Percentiles rank a stretch among this genome's conserved stretches.
These are phyloP conservation scores for Crotalus horridus DNA, from an alignment of 2,113 vertebrate species.

Conservation along the genomic window DNA sequence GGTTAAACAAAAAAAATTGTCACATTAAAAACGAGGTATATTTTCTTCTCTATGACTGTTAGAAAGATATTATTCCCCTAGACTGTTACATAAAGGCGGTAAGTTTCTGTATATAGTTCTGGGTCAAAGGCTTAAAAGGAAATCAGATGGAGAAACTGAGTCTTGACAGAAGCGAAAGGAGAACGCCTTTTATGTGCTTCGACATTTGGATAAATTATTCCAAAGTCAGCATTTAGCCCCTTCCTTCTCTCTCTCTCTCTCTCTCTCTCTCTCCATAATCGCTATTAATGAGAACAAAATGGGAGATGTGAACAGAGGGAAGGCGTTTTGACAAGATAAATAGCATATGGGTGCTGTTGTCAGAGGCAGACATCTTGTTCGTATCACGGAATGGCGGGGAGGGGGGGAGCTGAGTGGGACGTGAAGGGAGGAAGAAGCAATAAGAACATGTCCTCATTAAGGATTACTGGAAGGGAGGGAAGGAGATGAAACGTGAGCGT, in stretches of 20 bases:
- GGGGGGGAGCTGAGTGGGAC: slow-evolving; percentile 23
- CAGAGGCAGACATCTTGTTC: slow-evolving; percentile 58
- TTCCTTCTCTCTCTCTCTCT: slow-evolving; percentile 1
- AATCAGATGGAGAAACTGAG: slow-evolving; percentile 63
- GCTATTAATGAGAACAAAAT: slow-evolving; percentile 65
- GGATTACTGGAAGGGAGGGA: not conserved
- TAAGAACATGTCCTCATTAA: slow-evolving; percentile 31
- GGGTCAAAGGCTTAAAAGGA: slow-evolving; percentile 60
- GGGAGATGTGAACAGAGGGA: slow-evolving; percentile 56
- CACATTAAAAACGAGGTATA: not conserved
- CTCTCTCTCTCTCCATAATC: slow-evolving; percentile 50
- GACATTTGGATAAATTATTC: slow-evolving; percentile 58
- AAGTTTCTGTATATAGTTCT: slow-evolving; percentile 47
- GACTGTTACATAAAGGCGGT: slow-evolving; percentile 34
- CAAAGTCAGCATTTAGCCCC: slow-evolving; percentile 60
- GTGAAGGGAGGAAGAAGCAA: not conserved
- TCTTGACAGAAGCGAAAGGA: slow-evolving; percentile 59
- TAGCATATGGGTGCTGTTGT: slow-evolving; percentile 67
- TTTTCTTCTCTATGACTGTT: slow-evolving; percentile 40
- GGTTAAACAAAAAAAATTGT: not conserved
- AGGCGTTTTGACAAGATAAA: slow-evolving; percentile 66
- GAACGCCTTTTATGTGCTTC: slow-evolving; percentile 59
- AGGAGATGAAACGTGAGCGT: not conserved
- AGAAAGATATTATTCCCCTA: slow-evolving; percentile 35
- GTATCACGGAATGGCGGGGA: slow-evolving; percentile 47